phyloP scores from a whole-genome alignment of 2,888 invertebrate species.

The Neuroscelio doddi region DNA sequence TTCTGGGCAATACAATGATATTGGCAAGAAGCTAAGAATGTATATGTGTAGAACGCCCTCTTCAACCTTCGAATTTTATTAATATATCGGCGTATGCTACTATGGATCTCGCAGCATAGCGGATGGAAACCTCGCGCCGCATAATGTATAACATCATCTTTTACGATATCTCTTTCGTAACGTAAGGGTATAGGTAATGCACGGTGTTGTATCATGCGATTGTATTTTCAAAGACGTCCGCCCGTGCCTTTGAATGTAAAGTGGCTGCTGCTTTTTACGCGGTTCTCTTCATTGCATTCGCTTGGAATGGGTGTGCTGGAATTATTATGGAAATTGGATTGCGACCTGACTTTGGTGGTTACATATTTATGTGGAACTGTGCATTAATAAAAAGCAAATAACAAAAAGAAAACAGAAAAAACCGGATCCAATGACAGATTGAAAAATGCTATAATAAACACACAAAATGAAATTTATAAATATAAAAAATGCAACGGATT shows the following conservation, averaged over 20 bases:
- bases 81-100: slow-evolving; percentile 59
- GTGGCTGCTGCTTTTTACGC: slow-evolving; percentile 52
- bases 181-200: slow-evolving; percentile 63
- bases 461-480: not conserved
- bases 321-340: slow-evolving; percentile 49
- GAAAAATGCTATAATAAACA: not conserved
- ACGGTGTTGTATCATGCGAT: slow-evolving; percentile 70
- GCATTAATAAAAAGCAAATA: slow-evolving; percentile 17
- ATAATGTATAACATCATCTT: slow-evolving; percentile 70
- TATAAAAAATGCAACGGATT: not conserved
- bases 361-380: slow-evolving; percentile 33
- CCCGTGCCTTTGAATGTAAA: slow-evolving; percentile 70
- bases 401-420: slow-evolving; percentile 10
- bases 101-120: slow-evolving; percentile 47
- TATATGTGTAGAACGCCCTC: slow-evolving; percentile 57
- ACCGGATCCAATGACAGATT: not conserved
- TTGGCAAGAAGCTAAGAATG: slow-evolving; percentile 53
- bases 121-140: slow-evolving; percentile 55
- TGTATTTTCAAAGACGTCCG: slow-evolving; percentile 70
- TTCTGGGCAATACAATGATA: slow-evolving; percentile 59
- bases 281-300: slow-evolving; percentile 43
- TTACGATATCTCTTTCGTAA: slow-evolving; percentile 67
- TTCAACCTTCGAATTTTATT: slow-evolving; percentile 66
- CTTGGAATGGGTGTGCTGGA: slow-evolving; percentile 30
- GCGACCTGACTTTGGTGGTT: slow-evolving; percentile 25